Conservation (phyloP, 2,797 vertebrate species). For the Steatocranus sp. region DNA sequence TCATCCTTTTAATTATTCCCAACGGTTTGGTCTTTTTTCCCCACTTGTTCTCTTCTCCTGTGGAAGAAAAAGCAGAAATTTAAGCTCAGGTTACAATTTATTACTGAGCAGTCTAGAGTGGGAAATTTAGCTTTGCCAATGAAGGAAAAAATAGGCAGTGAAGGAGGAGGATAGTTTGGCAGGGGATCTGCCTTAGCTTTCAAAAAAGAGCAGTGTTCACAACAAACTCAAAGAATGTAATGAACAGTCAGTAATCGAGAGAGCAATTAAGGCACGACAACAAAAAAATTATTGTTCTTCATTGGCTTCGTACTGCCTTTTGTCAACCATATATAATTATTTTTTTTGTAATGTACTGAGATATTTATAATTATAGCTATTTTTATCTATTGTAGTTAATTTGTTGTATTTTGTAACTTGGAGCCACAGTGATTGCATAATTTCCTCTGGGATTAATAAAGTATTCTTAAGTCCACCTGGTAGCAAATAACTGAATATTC, state of each 20-base stretch:
- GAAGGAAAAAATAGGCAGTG: background rate
- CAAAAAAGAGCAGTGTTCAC: background rate
- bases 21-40: background rate
- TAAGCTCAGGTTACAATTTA: constrained; percentile 3
- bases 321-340: background rate
- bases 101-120: background rate
- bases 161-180: background rate
- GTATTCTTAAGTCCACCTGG: background rate
- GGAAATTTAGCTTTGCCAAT: background rate
- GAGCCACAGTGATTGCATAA: background rate
- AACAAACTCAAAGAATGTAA: background rate
- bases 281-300: background rate
- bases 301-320: background rate
- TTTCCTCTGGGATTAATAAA: background rate
- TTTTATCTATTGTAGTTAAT: background rate
- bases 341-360: background rate
- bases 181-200: background rate
- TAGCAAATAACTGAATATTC: background rate
- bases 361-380: background rate
- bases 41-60: background rate
- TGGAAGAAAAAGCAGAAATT: background rate
- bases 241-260: background rate
- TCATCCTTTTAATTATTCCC: background rate
- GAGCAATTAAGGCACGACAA: background rate
- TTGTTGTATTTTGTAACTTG: background rate